Conservation (phyloP, 2,113 vertebrate species). For the Notarius lentiginosus region DNA sequence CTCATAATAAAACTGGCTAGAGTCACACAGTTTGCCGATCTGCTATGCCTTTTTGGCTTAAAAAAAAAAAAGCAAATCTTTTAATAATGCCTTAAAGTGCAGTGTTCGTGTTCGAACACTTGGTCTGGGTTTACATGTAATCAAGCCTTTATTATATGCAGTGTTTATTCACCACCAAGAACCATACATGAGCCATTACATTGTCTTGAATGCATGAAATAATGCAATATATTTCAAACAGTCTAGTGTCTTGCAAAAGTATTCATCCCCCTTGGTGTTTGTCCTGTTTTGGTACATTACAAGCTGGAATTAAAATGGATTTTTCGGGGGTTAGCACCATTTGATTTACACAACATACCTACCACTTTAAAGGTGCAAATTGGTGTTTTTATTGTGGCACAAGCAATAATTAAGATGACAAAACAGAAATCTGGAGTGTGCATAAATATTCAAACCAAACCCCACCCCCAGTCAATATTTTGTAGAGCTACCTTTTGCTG, state of each 20-base stretch:
- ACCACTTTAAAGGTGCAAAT: no score
- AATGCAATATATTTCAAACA: slow-evolving; percentile 3
- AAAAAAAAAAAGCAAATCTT: background rate
- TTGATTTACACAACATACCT: no score
- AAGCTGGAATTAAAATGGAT: no score
- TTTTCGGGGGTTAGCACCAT: no score
- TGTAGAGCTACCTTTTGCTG: no score
- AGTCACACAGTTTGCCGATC: background rate
- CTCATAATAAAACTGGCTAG: background rate
- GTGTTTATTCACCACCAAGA: slow-evolving; percentile 1
- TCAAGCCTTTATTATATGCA: slow-evolving; percentile 25
- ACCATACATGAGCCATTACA: slow-evolving; percentile 4
- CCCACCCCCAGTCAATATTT: no score
- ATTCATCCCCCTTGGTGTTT: no score
- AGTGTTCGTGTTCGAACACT: background rate
- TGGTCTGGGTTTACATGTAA: background rate
- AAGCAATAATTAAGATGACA: no score
- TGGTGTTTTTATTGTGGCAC: no score
- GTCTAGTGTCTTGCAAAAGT: background rate
- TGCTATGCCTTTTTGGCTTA: background rate
- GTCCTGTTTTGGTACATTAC: no score
- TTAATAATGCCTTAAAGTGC: background rate
- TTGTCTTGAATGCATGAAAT: background rate
- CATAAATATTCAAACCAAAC: no score
- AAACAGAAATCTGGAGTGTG: no score